These are phyloP conservation scores for Cylindroiulus punctatus DNA, from an alignment of 2,888 invertebrate genomes.

Conservation along the genomic window DNA sequence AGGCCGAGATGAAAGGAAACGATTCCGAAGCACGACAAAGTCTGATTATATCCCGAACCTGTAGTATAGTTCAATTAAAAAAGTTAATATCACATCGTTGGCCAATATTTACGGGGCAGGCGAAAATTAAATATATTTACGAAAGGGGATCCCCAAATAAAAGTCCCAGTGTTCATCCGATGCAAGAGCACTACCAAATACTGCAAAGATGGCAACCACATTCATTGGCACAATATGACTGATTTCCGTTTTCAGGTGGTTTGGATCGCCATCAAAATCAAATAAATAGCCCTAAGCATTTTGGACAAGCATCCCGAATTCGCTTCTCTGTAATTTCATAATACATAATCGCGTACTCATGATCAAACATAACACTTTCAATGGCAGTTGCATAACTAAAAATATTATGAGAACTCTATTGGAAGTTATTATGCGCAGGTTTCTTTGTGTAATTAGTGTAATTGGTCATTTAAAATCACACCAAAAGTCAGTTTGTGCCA, in stretches of 20 bases:
- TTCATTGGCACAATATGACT: slow-evolving; percentile 42
- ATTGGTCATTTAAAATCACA: neutral
- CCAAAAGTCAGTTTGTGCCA: neutral
- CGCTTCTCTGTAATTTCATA: neutral
- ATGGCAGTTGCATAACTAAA: neutral
- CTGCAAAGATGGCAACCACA: slow-evolving; percentile 32
- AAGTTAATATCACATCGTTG: slow-evolving; percentile 37
- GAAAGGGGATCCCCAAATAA: slow-evolving; percentile 22
- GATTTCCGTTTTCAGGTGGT: neutral
- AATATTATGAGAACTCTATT: slow-evolving; percentile 4
- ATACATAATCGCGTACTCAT: neutral
- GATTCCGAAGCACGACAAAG: slow-evolving; percentile 14
- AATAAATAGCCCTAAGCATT: slow-evolving; percentile 34
- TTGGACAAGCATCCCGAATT: neutral
- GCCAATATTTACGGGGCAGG: slow-evolving; percentile 8
- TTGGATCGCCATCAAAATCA: slow-evolving; percentile 21
- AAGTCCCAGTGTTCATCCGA: slow-evolving; percentile 11
- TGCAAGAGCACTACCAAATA: slow-evolving; percentile 25
- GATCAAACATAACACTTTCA: neutral
- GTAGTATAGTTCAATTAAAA: slow-evolving; percentile 29
- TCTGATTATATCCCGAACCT: slow-evolving; percentile 27
- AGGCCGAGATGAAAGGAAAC: slow-evolving; percentile 27
- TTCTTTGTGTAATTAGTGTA: neutral
- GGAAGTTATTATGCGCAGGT: neutral
- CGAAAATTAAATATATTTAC: slow-evolving; percentile 23